These are phyloP conservation scores for Gymnothorax javanicus DNA, from an alignment of 2,797 vertebrate genomes.

Conservation along the genomic window DNA sequence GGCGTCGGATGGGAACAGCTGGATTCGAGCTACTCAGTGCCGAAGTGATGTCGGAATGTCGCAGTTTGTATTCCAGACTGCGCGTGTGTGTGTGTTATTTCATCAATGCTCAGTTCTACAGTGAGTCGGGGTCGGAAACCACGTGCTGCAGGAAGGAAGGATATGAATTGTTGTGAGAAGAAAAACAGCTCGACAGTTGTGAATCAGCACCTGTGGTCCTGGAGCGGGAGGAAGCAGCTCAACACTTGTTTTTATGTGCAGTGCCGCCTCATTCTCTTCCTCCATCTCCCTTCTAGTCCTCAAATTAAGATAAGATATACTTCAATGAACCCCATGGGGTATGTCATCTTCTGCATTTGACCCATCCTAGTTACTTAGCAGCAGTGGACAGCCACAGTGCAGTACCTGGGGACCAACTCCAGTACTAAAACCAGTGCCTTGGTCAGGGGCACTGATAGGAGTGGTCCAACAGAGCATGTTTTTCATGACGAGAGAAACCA, in stretches of 20 bases:
- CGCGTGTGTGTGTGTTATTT: background rate
- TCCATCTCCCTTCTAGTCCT: background rate
- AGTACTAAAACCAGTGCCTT: too few species aligned
- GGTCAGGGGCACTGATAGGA: too few species aligned
- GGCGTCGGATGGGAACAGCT: background rate
- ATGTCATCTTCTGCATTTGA: too few species aligned
- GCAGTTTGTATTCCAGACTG: background rate
- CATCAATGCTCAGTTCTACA: background rate
- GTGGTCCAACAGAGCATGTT: too few species aligned
- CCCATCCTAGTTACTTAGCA: too few species aligned
- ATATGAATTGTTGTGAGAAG: background rate
- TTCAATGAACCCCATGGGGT: too few species aligned
- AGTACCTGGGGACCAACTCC: too few species aligned
- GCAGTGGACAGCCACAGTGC: too few species aligned
- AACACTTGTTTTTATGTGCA: background rate
- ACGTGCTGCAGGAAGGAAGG: constrained; percentile 19
- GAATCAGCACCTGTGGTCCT: constrained; percentile 2
- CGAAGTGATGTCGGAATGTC: background rate
- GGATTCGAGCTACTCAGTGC: background rate
- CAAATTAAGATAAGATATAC: background rate
- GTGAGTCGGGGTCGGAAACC: background rate
- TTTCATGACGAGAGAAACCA: too few species aligned
- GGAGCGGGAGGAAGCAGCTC: background rate
- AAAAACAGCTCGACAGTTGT: background rate
- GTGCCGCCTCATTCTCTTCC: background rate